Conservation (phyloP, 2,797 vertebrate genomes). For the Anguilla marmorata region DNA sequence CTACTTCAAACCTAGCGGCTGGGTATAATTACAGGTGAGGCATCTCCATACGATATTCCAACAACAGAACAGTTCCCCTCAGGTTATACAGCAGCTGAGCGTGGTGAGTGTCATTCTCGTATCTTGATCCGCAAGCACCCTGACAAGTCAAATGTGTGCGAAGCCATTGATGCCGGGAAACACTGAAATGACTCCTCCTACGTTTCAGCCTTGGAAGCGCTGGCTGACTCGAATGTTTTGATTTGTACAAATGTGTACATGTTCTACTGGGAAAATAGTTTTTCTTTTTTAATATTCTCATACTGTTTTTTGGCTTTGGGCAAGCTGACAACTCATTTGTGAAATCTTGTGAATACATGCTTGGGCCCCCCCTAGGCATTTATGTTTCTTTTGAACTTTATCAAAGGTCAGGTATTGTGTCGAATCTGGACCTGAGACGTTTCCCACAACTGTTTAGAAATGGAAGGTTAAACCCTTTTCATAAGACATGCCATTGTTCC, state of each 20-base stretch:
- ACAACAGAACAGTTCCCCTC: neutral
- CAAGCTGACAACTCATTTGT: neutral
- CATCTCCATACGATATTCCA: neutral
- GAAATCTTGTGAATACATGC: neutral
- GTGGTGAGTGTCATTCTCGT: neutral
- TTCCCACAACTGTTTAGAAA: conserved; percentile 20
- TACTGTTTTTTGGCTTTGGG: conserved; percentile 7
- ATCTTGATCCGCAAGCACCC: neutral
- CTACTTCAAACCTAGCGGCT: neutral
- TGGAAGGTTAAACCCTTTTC: neutral
- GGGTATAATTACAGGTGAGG: neutral
- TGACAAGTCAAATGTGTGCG: neutral
- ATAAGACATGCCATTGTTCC: conserved; percentile 7
- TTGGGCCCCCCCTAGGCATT: neutral
- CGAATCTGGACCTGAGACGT: neutral
- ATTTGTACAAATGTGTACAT: neutral
- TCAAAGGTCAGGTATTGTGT: conserved; percentile 36
- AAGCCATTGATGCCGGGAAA: neutral
- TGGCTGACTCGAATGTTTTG: neutral
- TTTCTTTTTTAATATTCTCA: neutral
- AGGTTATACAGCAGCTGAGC: neutral
- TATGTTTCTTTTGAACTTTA: conserved; percentile 9
- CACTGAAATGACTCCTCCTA: neutral
- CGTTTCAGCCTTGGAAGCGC: neutral
- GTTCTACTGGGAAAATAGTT: neutral